Evolutionary conservation across 2,888 invertebrate genomes (phyloP), one percentile per base, ranked within the genome.

Genomic region (Hetaerina titia): DNA sequence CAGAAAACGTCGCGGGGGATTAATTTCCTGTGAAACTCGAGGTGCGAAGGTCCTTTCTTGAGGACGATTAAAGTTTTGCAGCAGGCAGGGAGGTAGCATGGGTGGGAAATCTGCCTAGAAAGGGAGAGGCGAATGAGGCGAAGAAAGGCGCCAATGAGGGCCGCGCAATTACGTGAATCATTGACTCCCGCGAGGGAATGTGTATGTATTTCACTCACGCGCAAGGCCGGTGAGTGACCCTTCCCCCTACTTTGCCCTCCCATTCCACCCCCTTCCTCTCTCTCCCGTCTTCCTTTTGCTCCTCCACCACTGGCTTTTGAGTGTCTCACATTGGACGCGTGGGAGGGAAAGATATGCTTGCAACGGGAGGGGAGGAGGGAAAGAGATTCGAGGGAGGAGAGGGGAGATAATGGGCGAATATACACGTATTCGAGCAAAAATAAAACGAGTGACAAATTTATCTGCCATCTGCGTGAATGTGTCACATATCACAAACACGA

Each of bases 81-180:
- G 25, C 81, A 11, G 8, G 81, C 25, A 25, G 81, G 81, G 81
- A 60, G 60, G 15, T 22, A n/a, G n/a, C 69, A 9, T 69, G 69
- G n/a, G 69, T 7, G 69, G 31, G 81, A 81, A 31, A 31, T 5
- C 45, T 45, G 45, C 45, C 45, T 45, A 45, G 45, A 31, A 31
- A 9, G 81, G 81, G 31, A n/a, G n/a, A n/a, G 31, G 81, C 25
- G 81, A 45, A 45, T 45, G 45, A 45, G 45, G 31, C 25, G 13
- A 15, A 81, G 81, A 81, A 15, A 31, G 81, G 81, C 81, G 81
- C 81, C 81, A 81, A 81, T 81, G 81, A 81, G 81, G 81, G 31
- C 25, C 81, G 81, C 81, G 81, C 81, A 81, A 81, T 81, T 81
- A 81, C 81, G 81, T 81, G 81, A 81, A 81, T 81, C 81, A 81